Evolutionary conservation across 2,113 vertebrate genomes (phyloP).

Genomic region (Antechinus stuartii): DNA sequence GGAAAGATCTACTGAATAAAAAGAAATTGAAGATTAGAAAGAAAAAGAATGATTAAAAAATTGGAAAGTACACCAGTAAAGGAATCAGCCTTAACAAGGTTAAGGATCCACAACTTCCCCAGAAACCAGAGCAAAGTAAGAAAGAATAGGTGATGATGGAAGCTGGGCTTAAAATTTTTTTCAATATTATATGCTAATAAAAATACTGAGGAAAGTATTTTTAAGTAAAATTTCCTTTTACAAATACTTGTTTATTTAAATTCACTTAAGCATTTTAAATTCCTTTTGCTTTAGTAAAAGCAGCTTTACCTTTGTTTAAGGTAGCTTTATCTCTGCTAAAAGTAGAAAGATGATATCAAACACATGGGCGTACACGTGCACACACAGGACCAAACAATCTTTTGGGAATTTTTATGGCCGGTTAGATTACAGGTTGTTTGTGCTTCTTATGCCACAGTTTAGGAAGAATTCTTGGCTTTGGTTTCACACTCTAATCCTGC

Average conservation of each 20-base stretch:
- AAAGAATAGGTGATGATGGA: background rate
- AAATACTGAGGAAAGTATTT: background rate
- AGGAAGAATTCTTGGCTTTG: slow-evolving; percentile 45
- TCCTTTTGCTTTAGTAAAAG: slow-evolving; percentile 45
- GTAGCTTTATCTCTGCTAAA: accelerated
- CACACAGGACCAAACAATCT: background rate
- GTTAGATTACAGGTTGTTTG: slow-evolving; percentile 22
- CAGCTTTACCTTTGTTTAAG: slow-evolving; percentile 13
- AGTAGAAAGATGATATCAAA: background rate
- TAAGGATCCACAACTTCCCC: background rate
- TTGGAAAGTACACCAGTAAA: background rate
- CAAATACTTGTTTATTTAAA: background rate
- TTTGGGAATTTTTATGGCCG: slow-evolving; percentile 23
- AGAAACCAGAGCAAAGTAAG: background rate
- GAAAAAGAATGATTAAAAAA: background rate
- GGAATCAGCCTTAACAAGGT: background rate
- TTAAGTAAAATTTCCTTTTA: background rate
- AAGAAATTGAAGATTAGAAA: background rate
- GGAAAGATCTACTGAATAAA: background rate
- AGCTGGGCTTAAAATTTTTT: background rate
- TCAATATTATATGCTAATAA: background rate
- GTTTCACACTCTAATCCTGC: slow-evolving; percentile 40
- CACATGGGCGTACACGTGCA: background rate
- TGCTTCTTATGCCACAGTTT: background rate
- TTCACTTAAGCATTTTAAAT: background rate